A percentile compares a stretch with the other conserved stretches of the same genome.
Conservation (phyloP, 1,140 invertebrate genomes). For the Gryllus bimaculatus region DNA sequence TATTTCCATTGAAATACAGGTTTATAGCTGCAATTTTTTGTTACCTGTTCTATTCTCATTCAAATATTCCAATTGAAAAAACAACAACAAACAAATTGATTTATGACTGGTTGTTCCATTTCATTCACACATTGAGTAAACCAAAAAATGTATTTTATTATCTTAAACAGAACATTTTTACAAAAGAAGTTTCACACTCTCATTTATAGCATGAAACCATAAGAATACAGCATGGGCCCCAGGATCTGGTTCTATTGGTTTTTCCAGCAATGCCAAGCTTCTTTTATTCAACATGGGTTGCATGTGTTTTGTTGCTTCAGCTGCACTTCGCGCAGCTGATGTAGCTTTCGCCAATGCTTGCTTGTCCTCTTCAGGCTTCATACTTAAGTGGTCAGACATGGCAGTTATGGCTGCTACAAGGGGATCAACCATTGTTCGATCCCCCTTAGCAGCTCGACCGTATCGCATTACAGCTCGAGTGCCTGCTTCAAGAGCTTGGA, state of each 20-base stretch:
- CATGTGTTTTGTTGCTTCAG: constrained; percentile 38
- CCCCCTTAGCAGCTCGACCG: constrained; percentile 40
- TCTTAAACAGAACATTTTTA: background rate
- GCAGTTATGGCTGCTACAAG: constrained; percentile 32
- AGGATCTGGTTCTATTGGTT: constrained; percentile 12
- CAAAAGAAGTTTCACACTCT: constrained; percentile 35
- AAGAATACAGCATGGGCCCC: constrained; percentile 48
- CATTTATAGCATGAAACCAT: constrained; percentile 45
- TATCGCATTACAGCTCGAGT: constrained; percentile 38
- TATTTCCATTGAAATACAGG: too few relatives aligned
- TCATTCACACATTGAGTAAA: background rate
- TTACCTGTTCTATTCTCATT: background rate
- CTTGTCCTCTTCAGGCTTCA: constrained; percentile 26
- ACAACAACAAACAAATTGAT: background rate
- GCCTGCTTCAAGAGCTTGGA: constrained; percentile 31
- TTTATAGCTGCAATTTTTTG: too few relatives aligned
- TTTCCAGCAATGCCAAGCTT: constrained; percentile 16
- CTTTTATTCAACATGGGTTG: constrained; percentile 27
- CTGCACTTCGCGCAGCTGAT: constrained; percentile 38
- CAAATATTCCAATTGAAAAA: constrained; percentile 23
- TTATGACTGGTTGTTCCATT: background rate
- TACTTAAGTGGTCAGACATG: constrained; percentile 26
- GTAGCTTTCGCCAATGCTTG: constrained; percentile 40
- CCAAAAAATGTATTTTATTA: background rate
- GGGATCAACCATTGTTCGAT: constrained; percentile 48